Base-by-base conservation (phyloP, 1,140 invertebrate species). In the Drosophila insularis region DNA sequence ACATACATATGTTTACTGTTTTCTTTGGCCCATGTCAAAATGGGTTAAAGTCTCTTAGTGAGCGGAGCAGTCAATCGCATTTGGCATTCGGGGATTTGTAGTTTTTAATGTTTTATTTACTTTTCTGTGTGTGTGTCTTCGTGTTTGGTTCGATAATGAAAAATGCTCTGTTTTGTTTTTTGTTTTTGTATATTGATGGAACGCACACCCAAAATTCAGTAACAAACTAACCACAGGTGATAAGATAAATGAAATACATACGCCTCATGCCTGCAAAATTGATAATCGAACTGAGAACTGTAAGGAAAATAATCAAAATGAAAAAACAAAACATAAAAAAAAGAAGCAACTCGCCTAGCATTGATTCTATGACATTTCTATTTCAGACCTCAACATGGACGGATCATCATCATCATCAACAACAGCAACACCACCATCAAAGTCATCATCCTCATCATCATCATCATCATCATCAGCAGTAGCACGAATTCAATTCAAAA, bases 401-500 rank as follows among this genome's bases (percentile, higher is more conserved):
- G 55, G 55, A 31, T 58, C 60, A 62, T 31, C 40, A 39, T 11
- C 23, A 27, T 10, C 39, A 35, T n/a, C 27, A 37, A 59, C 55
- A 32, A 43, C 40, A 32, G 2, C 35, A 10, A 11, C 56, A 37
- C 1, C 17, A 13, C n/a, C 35, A 21, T 8, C 46, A 53, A 10
- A 37, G 19, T 32, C 46, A 39, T 21, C 19, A 39, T 6, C 35
- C 53, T 53, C n/a, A 8, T 50, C n/a, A 54, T 53, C 21, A 17
- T 53, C n/a, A 8, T 50, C n/a, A 54, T 53, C 21, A 17, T 61
- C 43, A 14, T 59, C 59, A 60, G 37, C 35, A 19, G 70, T 69
- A 76, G 75, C 90, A 17, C 78, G 86, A 6, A 89, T 91, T 73
- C 77, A 90, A 63, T 91, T 91, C 60, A 87, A 90, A 59, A 50